Base-by-base conservation (phyloP, 1,140 invertebrate genomes). In the Microplitis mediator region DNA sequence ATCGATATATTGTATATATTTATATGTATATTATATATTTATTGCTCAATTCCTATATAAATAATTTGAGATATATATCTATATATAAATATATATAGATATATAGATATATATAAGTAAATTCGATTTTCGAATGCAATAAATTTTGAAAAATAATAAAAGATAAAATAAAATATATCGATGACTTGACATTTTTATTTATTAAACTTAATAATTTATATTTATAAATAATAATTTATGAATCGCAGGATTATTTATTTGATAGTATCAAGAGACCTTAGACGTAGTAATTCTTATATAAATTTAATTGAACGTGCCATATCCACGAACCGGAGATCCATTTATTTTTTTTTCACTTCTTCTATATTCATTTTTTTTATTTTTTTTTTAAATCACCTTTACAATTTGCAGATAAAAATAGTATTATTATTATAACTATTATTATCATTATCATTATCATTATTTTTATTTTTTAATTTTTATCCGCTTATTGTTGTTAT, bases 401-500 rank as follows among this genome's bases (percentile, higher is more conserved):
- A 56, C 35, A 45, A 45, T 45, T 45, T 45, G 39, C 39, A 45
- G 39, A 45, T 45, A 45, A 45, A 45, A 45, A 45, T 45, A 45
- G 39, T 45, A 45, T 45, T 45, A 45, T 45, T 45, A 45, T 45
- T 3, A 50, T 23, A 72, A 34, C 32, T 54, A 73, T 71, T 68
- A 75, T 70, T 73, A 76, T 45, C 39, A 76, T 78, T 62, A 74
- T 74, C 39, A 69, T 34, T 68, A 74, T 73, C 61, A 50, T 72
- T 74, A 32, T 14, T 73, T 64, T n/a, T n/a, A n/a, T 67, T 65
- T 69, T 69, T 72, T 74, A 74, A 14, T 69, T 72, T 56, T 58
- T 6, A 45, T 45, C 39, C 39, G 52, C 52, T 51, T 51, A 58
- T 32, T 58, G 23, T 71, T 65, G 13, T n/a, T 56, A 58, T 35